Evolutionary conservation across 2,113 vertebrate genomes (phyloP).

Genomic region (Oncorhynchus kisutch): DNA sequence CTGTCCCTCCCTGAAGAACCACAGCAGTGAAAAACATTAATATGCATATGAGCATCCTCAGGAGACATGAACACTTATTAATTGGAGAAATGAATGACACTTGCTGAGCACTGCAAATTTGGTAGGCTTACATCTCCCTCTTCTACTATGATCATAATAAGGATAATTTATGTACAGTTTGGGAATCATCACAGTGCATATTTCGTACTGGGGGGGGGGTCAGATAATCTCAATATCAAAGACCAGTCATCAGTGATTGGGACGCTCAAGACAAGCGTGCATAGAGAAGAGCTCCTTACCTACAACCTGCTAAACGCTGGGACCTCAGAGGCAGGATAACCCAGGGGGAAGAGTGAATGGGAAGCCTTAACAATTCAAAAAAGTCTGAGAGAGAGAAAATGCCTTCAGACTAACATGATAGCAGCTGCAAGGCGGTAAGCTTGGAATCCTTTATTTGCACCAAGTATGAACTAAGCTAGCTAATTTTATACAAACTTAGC

Average conservation of each 20-base stretch:
- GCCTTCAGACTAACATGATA: constrained; percentile 59
- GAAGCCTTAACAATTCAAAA: constrained; percentile 73
- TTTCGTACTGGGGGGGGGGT: neutral
- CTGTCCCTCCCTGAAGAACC: constrained; percentile 79
- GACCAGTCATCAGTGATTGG: too few species aligned
- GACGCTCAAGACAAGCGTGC: constrained; percentile 10
- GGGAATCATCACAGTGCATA: neutral
- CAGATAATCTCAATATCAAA: too few species aligned
- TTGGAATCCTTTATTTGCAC: too few species aligned
- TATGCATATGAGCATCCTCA: neutral
- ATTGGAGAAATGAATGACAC: neutral
- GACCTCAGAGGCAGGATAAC: constrained; percentile 71
- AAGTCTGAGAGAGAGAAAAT: constrained; percentile 71
- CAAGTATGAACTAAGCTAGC: too few species aligned
- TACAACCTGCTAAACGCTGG: constrained; percentile 70
- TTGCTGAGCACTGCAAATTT: neutral
- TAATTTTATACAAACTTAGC: too few species aligned
- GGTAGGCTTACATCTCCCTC: neutral
- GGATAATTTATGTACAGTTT: too few species aligned
- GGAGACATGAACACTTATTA: neutral
- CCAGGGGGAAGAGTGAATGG: constrained; percentile 54
- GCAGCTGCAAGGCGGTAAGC: constrained; percentile 13
- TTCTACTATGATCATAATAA: neutral
- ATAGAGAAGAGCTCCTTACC: constrained; percentile 66
- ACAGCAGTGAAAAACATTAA: neutral